Evolutionary conservation across 2,797 vertebrate genomes (phyloP), one percentile per base, ranked within the genome.

Genomic region (Smutsia gigantea): DNA sequence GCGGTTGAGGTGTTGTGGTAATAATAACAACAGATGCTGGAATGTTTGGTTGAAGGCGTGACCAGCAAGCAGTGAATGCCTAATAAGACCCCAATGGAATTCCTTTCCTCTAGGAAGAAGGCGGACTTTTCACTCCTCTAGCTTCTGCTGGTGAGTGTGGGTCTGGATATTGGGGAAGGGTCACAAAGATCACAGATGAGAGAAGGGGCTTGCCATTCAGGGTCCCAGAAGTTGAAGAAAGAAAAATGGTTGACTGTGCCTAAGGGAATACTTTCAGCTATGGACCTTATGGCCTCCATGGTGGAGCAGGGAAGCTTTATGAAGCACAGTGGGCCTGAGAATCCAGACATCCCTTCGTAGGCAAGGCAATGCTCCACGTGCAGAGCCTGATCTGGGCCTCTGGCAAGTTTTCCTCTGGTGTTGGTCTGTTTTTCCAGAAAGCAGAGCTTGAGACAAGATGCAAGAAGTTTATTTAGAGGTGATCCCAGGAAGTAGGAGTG

Each of bases 31-130:
- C 84, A 97, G 75, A 87, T 82, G 90, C 55, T 77, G 51, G 49
- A 84, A 94, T 77, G 42, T 95, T 93, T 75, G 81, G 27, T 49
- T 92, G 71, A 92, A 92, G 94, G 55, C 81, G 77, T 92, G 87
- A 69, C 74, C 75, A 92, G 90, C 79, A 84, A 69, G 64, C 75
- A 42, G 74, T 61, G 42, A 81, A 96, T 92, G 59, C 64, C 74
- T 92, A 87, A 84, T 93, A 96, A 95, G 75, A 39, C 64, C 84
- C 92, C 55, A 75, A 81, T 21, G 51, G 87, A 93, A 96, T 94
- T 89, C 64, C 74, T 92, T 84, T 61, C 83, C 84, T 92, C 53
- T 19, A 55, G 83, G 64, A 93, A 0, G 21, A 55, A 93, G 63
- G 64, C 96, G 79, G 71, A 87, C 69, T 93, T 94, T 92, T 93